Base-by-base conservation (phyloP, 1,140 invertebrate species). In the Solenopsis invicta region DNA sequence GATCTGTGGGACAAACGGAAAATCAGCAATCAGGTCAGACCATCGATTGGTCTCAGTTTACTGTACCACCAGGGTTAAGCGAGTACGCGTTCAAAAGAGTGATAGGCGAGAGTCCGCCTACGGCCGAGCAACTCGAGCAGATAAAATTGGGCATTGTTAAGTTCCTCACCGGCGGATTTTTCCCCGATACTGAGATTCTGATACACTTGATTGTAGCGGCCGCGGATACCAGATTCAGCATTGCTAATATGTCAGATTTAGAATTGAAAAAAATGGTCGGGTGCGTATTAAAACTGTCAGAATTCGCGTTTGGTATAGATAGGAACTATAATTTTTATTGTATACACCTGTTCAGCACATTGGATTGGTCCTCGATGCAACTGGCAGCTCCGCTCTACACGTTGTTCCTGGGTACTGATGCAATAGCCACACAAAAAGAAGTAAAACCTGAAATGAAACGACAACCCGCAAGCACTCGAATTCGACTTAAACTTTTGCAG, bases 401-500 rank as follows among this genome's bases (percentile, higher is more conserved):
- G 0, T 94, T 99, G 21, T 99, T 98, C 91, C 95, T 98, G 86
- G 98, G 98, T 41, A 97, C 96, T 89, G 92, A 96, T 91, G 96
- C 96, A 64, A 96, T 96, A 91, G 96, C 93, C 87, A 96, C 95
- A 89, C 96, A 96, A 82, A 95, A 95, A 86, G 92, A 95, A 74
- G 92, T 96, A 4, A 96, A 96, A 91, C 95, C 96, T 9, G 97
- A 98, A 74, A 95, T 96, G 82, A 97, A 96, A 89, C 96, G 97
- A 93, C 96, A 96, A 9, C 97, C 98, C 56, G 98, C 97, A 3
- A 97, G 97, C 93, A 97, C 98, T 0, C 96, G 98, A 88, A 97
- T 99, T 69, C 96, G 98, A 48, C 95, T 99, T 21, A 99, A 99
- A 94, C 93, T 99, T 29, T 96, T 99, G 86, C 97, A 98, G 81